Conservation (phyloP, 1,140 invertebrate genomes). For the Batillaria attramentaria region DNA sequence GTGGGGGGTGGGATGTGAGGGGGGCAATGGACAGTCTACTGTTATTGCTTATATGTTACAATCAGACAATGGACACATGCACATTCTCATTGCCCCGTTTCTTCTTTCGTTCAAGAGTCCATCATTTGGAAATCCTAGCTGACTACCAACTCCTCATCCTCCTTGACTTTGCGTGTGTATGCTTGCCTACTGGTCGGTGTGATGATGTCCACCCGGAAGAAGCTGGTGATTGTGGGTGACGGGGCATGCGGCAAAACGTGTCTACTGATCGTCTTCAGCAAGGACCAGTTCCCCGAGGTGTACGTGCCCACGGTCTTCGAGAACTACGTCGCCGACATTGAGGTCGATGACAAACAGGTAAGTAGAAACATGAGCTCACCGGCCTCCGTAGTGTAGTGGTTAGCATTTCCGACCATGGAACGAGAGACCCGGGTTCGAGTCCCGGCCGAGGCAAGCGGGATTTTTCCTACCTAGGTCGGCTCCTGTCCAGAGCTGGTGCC, state of each 20-base stretch:
- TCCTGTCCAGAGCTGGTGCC: too few relatives aligned
- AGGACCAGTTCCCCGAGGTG: slow-evolving; percentile 98
- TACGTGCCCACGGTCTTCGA: slow-evolving; percentile 99
- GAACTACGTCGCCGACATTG: slow-evolving; percentile 98
- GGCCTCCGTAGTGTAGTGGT: too few relatives aligned
- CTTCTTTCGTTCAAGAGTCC: background rate
- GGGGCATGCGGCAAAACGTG: slow-evolving; percentile 99
- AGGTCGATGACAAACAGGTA: slow-evolving; percentile 96
- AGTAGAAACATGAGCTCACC: too few relatives aligned
- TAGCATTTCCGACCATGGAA: too few relatives aligned
- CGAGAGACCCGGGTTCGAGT: too few relatives aligned
- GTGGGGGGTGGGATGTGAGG: too few relatives aligned
- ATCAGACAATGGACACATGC: too few relatives aligned
- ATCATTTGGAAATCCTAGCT: background rate
- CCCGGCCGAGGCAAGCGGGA: too few relatives aligned
- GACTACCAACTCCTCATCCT: background rate
- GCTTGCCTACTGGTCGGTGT: too few relatives aligned
- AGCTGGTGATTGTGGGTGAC: slow-evolving; percentile 99
- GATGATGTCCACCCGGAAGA: slow-evolving; percentile 99
- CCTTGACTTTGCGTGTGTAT: background rate
- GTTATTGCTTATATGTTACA: too few relatives aligned
- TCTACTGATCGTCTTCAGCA: slow-evolving; percentile 97
- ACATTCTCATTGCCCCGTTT: background rate
- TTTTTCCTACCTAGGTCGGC: too few relatives aligned
- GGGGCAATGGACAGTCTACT: too few relatives aligned